Conservation (phyloP, 2,888 invertebrate genomes). For the Dinocampus coccinellae region DNA sequence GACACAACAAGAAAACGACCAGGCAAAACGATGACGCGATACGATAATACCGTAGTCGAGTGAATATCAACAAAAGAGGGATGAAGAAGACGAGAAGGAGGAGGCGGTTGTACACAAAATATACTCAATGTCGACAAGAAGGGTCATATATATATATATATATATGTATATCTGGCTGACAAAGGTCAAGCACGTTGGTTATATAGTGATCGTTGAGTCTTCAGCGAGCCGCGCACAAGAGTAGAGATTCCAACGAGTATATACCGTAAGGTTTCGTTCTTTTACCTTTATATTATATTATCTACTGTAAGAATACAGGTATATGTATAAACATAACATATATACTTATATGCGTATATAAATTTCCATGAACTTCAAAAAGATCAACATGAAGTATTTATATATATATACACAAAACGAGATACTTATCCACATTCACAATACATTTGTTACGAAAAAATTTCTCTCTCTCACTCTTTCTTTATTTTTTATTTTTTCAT, state of each 20-base stretch:
- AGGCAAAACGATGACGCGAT: conserved; percentile 10
- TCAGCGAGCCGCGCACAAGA: background rate
- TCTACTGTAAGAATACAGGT: background rate
- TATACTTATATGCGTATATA: too few species aligned
- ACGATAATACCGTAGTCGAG: conserved; percentile 9
- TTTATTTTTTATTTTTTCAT: too few species aligned
- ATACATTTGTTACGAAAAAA: too few species aligned
- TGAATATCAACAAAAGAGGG: conserved; percentile 26
- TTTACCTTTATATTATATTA: background rate
- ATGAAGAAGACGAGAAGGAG: too few species aligned
- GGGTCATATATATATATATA: conserved; percentile 26
- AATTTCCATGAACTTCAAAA: too few species aligned
- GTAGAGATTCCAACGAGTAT: conserved; percentile 26
- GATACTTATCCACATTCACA: too few species aligned
- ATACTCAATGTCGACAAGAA: conserved; percentile 30
- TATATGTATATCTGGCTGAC: conserved; percentile 36
- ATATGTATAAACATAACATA: background rate
- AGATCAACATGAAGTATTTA: too few species aligned
- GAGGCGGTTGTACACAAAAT: conserved; percentile 3
- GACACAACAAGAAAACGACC: background rate
- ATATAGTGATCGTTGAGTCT: conserved; percentile 13
- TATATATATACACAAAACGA: too few species aligned
- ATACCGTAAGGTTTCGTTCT: conserved; percentile 21
- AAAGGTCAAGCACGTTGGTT: conserved; percentile 46
- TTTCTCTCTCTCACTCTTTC: too few species aligned